Percentiles rank a stretch among this genome's conserved stretches.
Conservation (phyloP, 2,888 invertebrate genomes). For the Ophion obscuratus region DNA sequence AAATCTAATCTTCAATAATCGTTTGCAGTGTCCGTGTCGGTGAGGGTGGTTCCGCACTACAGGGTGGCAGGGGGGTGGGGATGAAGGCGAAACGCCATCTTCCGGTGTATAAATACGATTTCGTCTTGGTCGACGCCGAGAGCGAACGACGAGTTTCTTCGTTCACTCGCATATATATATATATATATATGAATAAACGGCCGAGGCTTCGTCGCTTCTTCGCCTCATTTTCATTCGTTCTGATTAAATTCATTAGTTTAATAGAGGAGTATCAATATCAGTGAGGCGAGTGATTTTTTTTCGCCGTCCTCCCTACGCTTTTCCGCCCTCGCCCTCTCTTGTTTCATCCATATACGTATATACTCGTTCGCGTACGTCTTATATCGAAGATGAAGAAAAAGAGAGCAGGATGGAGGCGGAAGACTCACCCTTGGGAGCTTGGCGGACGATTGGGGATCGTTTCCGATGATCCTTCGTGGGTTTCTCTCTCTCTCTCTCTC, state of each 20-base stretch:
- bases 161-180: background rate
- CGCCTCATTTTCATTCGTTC: slow-evolving; percentile 81
- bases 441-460: slow-evolving; percentile 60
- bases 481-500: slow-evolving; percentile 37
- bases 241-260: slow-evolving; percentile 84
- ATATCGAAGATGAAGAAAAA: slow-evolving; percentile 46
- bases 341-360: slow-evolving; percentile 50
- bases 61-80: slow-evolving; percentile 10
- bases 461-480: slow-evolving; percentile 47
- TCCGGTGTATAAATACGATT: slow-evolving; percentile 75
- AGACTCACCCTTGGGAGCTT: slow-evolving; percentile 71
- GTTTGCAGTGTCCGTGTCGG: slow-evolving; percentile 75
- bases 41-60: slow-evolving; percentile 65
- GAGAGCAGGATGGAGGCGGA: slow-evolving; percentile 5
- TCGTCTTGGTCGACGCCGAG: slow-evolving; percentile 66
- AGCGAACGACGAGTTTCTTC: slow-evolving; percentile 44
- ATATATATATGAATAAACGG: background rate
- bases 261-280: slow-evolving; percentile 83
- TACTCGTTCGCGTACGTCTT: slow-evolving; percentile 38
- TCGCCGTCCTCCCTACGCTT: slow-evolving; percentile 49
- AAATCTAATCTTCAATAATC: slow-evolving; percentile 84
- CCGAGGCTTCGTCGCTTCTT: slow-evolving; percentile 58
- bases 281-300: slow-evolving; percentile 79
- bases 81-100: slow-evolving; percentile 49
- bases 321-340: slow-evolving; percentile 39